Evolutionary conservation across 1,140 invertebrate genomes (phyloP), one percentile per base, ranked within the genome.

Genomic region (Tetramorium alpestre): DNA sequence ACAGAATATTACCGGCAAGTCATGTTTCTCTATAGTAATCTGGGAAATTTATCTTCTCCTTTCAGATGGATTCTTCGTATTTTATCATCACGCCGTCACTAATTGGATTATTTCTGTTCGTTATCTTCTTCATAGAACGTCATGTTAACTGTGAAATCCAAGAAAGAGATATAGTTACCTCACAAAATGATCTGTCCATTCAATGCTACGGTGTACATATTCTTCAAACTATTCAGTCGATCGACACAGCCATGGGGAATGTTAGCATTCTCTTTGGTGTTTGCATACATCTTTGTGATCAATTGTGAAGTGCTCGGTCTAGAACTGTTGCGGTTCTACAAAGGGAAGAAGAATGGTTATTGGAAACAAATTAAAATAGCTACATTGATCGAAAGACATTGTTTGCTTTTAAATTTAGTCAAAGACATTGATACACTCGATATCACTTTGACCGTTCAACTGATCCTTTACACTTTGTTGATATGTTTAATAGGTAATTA

Each of bases 401-500:
- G 75, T 56, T 41, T 78, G 7, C 64, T 78, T 51, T 7, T 86
- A 11, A 11, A 64, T 78, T 22, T 86, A 18, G 47, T 75, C n/a
- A 41, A 64, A 33, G 10, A 44, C 1, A 28, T 86, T 13, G 7
- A 22, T 18, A 33, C 18, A 10, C 25, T 86, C 8, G 41, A 86
- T 78, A 11, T n/a, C 18, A 86, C 67, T 41, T 49, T 86, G 33
- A 18, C 67, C 28, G 25, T 25, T 77, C 73, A 86, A 44, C 16
- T 78, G 5, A n/a, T 86, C 13, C 11, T 78, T 16, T 49, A 77
- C 2, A 22, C 60, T 56, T 54, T 16, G 47, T 47, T 49, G 16
- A 56, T 78, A 51, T 86, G 84, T 41, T 38, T 92, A 41, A 72
- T 87, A 41, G 91, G 91, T 92, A 51, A 13, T n/a, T 72, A 51